phyloP scores from a whole-genome alignment of 64 coral and sea anemone species.

The Exaiptasia diaphana region DNA sequence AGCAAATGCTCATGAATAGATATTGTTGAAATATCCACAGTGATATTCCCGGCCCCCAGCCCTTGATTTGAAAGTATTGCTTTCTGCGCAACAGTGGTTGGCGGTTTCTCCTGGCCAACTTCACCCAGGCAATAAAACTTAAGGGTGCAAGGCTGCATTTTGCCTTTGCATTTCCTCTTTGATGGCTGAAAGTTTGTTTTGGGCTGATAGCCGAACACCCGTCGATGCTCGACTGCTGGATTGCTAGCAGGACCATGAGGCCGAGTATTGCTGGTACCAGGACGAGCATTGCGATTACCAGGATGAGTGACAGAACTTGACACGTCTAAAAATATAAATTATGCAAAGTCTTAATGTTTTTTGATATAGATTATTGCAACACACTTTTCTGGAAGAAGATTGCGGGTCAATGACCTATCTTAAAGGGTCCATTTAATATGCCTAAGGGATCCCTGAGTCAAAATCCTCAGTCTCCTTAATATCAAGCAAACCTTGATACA shows the following conservation, averaged over 20 bases:
- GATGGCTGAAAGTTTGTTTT: background rate
- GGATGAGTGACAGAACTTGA: too few relatives aligned
- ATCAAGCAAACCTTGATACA: too few relatives aligned
- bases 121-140: constrained; percentile 21
- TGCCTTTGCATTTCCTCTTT: background rate
- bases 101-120: constrained; percentile 14
- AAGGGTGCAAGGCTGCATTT: background rate
- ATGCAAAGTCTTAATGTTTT: too few relatives aligned
- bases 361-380: too few relatives aligned
- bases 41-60: constrained; percentile 11
- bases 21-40: background rate
- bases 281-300: too few relatives aligned
- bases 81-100: constrained; percentile 2
- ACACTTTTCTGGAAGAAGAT: too few relatives aligned
- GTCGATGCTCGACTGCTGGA: background rate
- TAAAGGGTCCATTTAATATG: too few relatives aligned
- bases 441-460: too few relatives aligned
- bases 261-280: too few relatives aligned
- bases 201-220: background rate
- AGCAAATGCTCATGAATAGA: background rate
- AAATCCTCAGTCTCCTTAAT: too few relatives aligned
- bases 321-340: too few relatives aligned
- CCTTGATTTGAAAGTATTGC: constrained; percentile 24
- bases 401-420: too few relatives aligned
- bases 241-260: background rate